A percentile compares a stretch with the other conserved stretches of the same genome.
Conservation (phyloP, 2,888 invertebrate genomes). For the Agrochola lota region DNA sequence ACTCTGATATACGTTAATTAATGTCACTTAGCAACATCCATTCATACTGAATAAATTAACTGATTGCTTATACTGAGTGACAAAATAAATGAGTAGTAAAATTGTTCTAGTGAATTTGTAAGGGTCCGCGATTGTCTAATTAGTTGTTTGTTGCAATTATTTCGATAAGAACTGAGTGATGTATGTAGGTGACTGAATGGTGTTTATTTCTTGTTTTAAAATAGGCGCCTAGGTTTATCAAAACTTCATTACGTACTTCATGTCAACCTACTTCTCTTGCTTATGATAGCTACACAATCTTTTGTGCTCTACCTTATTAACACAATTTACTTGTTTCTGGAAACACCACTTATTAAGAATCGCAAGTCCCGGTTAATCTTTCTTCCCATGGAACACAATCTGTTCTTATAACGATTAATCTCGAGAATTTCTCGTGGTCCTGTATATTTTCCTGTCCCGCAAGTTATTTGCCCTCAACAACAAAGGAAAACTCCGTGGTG, state of each 20-base stretch:
- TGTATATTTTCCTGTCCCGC: conserved; percentile 64
- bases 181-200: conserved; percentile 44
- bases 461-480: conserved; percentile 66
- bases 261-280: conserved; percentile 39
- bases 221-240: conserved; percentile 59
- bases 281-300: background rate
- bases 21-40: conserved; percentile 54
- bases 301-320: conserved; percentile 11
- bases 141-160: conserved; percentile 59
- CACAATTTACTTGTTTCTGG: conserved; percentile 1
- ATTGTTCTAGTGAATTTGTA: conserved; percentile 51
- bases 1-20: conserved; percentile 52
- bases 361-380: conserved; percentile 39
- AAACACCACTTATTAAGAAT: conserved; percentile 5
- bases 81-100: conserved; percentile 54
- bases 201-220: conserved; percentile 44
- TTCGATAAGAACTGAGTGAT: conserved; percentile 56
- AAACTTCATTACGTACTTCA: conserved; percentile 21
- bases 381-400: conserved; percentile 43
- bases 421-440: conserved; percentile 55
- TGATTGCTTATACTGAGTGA: conserved; percentile 45
- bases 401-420: conserved; percentile 64
- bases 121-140: conserved; percentile 42
- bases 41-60: conserved; percentile 59
- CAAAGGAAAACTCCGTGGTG: conserved; percentile 66